Evolutionary conservation across 2,797 vertebrate genomes (phyloP).

Genomic region (Coendou prehensilis): DNA sequence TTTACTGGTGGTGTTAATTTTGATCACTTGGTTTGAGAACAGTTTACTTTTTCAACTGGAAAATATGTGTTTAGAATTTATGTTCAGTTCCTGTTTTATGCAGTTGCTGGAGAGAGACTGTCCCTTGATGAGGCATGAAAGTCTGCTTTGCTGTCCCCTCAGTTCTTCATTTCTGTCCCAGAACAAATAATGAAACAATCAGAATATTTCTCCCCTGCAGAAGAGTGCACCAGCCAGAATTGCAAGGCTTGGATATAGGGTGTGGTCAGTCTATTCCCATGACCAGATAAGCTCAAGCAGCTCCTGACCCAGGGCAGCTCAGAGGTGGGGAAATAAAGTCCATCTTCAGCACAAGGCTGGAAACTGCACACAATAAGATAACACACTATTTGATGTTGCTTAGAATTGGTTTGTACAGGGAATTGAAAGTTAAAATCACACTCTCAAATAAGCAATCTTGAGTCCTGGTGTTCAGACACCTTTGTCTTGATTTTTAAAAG

Average conservation of each 20-base stretch:
- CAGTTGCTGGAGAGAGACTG: slow-evolving; percentile 29
- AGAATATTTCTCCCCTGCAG: not conserved
- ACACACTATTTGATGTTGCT: not conserved
- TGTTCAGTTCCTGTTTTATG: slow-evolving; percentile 22
- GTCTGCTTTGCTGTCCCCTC: slow-evolving; percentile 8
- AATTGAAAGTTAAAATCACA: slow-evolving; percentile 45
- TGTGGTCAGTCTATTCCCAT: not conserved
- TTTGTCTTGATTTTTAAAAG: not conserved
- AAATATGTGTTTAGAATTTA: slow-evolving; percentile 44
- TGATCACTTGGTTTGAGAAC: slow-evolving; percentile 16
- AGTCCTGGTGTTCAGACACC: slow-evolving; percentile 14
- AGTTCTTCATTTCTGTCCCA: slow-evolving; percentile 10
- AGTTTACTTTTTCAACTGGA: not conserved
- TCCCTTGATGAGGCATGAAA: not conserved
- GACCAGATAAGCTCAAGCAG: not conserved
- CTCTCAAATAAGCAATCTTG: not conserved
- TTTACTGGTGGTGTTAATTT: slow-evolving; percentile 35
- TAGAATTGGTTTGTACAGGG: not conserved
- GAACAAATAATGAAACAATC: slow-evolving; percentile 5
- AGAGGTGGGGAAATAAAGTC: not conserved
- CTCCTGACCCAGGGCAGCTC: not conserved
- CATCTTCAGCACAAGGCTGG: not conserved
- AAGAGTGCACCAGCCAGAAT: not conserved
- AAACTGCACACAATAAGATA: not conserved
- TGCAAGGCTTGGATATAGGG: not conserved